These are phyloP conservation scores for Julus scandinavius DNA, from an alignment of 2,888 invertebrate genomes.

Conservation along the genomic window DNA sequence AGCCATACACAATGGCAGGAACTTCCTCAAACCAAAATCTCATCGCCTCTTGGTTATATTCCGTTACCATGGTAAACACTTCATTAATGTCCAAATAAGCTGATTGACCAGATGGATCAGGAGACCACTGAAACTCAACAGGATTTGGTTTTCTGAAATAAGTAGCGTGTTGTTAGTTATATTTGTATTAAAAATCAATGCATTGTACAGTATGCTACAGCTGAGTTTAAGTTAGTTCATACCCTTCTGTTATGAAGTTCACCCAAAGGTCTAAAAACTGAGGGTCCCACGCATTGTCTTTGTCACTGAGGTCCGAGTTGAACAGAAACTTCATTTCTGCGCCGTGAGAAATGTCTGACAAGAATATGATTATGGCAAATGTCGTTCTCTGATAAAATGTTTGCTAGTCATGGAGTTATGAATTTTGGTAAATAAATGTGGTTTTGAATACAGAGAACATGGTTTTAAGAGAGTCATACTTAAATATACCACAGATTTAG, in stretches of 20 bases:
- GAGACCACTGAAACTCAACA: conserved; percentile 10
- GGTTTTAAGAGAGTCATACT: too few relatives aligned
- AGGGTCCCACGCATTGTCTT: conserved; percentile 17
- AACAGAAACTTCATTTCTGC: conserved; percentile 51
- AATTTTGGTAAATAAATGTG: too few relatives aligned
- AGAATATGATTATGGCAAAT: too few relatives aligned
- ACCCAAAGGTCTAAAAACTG: conserved; percentile 36
- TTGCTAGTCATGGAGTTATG: too few relatives aligned
- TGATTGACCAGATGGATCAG: conserved; percentile 48
- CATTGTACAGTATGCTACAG: not conserved
- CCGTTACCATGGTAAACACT: conserved; percentile 10
- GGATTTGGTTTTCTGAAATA: conserved; percentile 48
- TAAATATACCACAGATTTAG: too few relatives aligned
- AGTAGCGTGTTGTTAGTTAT: not conserved
- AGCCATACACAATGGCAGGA: conserved; percentile 49
- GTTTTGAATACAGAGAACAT: too few relatives aligned
- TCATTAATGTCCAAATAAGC: not conserved
- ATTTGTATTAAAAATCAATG: not conserved
- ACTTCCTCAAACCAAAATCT: conserved; percentile 50
- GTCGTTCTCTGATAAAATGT: too few relatives aligned
- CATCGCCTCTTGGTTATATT: conserved; percentile 42
- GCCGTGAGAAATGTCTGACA: conserved; percentile 45
- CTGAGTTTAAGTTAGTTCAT: not conserved
- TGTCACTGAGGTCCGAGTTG: not conserved
- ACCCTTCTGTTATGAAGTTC: conserved; percentile 48